phyloP scores from a whole-genome alignment of 2,888 invertebrate genomes.

The Drosophila heteroneura region DNA sequence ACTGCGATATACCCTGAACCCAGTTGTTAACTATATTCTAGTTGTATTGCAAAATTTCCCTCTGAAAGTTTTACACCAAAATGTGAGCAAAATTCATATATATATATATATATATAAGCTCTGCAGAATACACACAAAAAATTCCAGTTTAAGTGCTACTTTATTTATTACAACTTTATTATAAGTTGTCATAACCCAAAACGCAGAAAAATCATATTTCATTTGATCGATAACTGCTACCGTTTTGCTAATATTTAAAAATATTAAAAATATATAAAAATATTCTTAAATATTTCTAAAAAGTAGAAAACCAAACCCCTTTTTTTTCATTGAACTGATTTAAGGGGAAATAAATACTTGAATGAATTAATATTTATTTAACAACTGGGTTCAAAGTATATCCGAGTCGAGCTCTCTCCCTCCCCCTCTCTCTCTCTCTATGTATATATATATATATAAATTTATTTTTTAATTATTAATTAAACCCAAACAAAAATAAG shows the following conservation, averaged over 20 bases:
- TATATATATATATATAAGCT: too few relatives aligned
- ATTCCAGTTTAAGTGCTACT: neutral
- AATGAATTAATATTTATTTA: neutral
- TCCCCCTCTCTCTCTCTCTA: neutral
- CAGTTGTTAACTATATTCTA: too few relatives aligned
- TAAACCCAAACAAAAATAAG: too few relatives aligned
- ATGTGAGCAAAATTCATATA: too few relatives aligned
- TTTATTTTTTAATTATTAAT: neutral
- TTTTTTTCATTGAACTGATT: neutral
- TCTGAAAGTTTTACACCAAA: too few relatives aligned
- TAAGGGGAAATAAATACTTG: neutral
- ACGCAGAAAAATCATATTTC: neutral
- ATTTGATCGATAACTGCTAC: neutral
- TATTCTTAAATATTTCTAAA: neutral
- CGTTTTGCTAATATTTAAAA: neutral
- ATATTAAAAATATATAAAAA: too few relatives aligned
- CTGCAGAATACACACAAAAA: neutral
- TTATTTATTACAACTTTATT: neutral
- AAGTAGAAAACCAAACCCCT: neutral
- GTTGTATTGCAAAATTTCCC: too few relatives aligned
- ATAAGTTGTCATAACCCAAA: too few relatives aligned
- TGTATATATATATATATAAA: neutral
- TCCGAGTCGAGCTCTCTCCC: neutral
- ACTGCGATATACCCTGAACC: too few relatives aligned
- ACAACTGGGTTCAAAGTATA: neutral